Percentiles rank a stretch among this genome's conserved stretches.
phyloP scores from a whole-genome alignment of 2,888 invertebrate species.

The Drosophila subsilvestris region DNA sequence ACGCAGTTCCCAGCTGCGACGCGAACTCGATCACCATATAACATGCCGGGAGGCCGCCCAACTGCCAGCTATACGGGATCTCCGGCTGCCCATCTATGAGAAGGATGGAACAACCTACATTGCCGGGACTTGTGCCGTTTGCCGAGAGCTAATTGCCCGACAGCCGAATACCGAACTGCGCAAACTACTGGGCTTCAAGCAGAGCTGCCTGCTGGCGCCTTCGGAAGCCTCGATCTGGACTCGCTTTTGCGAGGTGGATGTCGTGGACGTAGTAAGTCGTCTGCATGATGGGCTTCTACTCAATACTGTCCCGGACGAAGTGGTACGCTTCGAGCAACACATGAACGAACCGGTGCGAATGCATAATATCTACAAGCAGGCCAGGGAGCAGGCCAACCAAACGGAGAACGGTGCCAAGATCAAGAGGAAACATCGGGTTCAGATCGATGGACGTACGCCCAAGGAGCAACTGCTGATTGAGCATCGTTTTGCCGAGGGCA shows the following conservation, averaged over 20 bases:
- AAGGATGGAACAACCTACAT: conserved; percentile 86
- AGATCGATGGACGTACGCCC: conserved; percentile 84
- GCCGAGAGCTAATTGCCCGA: conserved; percentile 86
- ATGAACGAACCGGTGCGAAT: conserved; percentile 92
- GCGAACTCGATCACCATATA: conserved; percentile 79
- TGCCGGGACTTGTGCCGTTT: conserved; percentile 91
- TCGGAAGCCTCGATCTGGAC: conserved; percentile 95
- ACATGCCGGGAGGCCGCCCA: conserved; percentile 75
- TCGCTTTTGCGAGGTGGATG: conserved; percentile 94
- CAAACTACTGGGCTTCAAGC: conserved; percentile 90
- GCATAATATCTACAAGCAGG: conserved; percentile 93
- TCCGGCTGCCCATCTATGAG: conserved; percentile 87
- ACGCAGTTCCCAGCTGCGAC: conserved; percentile 70
- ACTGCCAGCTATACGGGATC: conserved; percentile 77
- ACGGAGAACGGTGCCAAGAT: conserved; percentile 49
- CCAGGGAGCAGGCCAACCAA: conserved; percentile 86
- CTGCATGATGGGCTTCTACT: conserved; percentile 83
- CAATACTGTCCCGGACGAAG: conserved; percentile 87
- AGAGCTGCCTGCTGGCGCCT: conserved; percentile 91
- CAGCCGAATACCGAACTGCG: conserved; percentile 71
- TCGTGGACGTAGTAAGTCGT: conserved; percentile 85
- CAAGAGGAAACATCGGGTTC: conserved; percentile 82
- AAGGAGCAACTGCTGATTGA: conserved; percentile 82
- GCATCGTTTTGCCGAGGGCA: conserved; percentile 93
- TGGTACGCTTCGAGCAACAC: conserved; percentile 93